Base-by-base conservation (phyloP, 30 jellyfish, hydroid and myxozoan species). In the Sanderia malayensis region DNA sequence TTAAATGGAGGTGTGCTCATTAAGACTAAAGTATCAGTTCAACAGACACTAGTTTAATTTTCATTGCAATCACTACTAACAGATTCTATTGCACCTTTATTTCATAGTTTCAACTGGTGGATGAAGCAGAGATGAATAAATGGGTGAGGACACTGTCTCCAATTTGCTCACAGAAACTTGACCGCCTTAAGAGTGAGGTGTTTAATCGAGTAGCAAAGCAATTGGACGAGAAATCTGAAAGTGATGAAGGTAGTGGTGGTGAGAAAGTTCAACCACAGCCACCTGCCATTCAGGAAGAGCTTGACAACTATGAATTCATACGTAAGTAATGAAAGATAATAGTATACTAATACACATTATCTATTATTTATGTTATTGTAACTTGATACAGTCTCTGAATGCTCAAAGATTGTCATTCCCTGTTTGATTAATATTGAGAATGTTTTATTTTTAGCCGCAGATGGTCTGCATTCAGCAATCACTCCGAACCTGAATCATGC, bases 241-340 rank as follows among this genome's bases (percentile, higher is more conserved):
- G 73, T 52, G 88, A 76, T 4, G 88, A 76, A 24, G 88, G 88
- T 1, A 76, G 88, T 49, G 88, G 52, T 10, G 88, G 88, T 17
- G 88, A 76, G 31, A 31, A 74, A 0, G 53, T 76, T 27, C 45
- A 76, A 44, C 25, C 73, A 2, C 45, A 76, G 61, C 25, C 73
- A 2, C 59, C 71, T 57, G 31, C 75, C 0, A 31, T 76, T 4
- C 31, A 8, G 9, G 88, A 76, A 37, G 88, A 76, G 33, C 60
- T 44, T 13, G 85, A 71, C 13, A 60, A 41, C 79, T 74, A 74
- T 44, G 86, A 74, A 20, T n/a, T 33, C 41, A 34, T 76, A 18
- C 74, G 88, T 76, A 47, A 76, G 88, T n/a, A n/a, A n/a, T n/a
- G n/a, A n/a, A n/a, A n/a, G n/a, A n/a, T n/a, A n/a, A n/a, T n/a